Percentiles rank a stretch among this genome's conserved stretches.
phyloP scores from a whole-genome alignment of 2,888 invertebrate species.

The Sarcophaga caerulescens region DNA sequence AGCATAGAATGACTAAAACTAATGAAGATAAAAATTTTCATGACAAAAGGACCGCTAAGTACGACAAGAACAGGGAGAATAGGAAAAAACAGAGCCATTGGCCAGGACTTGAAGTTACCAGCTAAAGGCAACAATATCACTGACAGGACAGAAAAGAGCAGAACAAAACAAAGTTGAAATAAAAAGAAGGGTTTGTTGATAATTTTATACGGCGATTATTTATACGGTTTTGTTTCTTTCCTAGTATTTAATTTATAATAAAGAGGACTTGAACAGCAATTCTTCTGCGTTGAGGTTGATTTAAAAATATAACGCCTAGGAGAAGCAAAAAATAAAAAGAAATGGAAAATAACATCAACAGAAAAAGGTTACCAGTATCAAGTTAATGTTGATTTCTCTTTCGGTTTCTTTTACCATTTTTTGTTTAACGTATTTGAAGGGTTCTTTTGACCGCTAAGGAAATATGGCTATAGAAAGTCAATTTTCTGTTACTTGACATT shows the following conservation, averaged over 20 bases:
- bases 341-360: too few species aligned
- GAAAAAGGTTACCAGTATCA: slow-evolving; percentile 47
- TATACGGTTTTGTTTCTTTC: not conserved
- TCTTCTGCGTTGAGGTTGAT: not conserved
- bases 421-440: slow-evolving; percentile 12
- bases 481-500: slow-evolving; percentile 46
- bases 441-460: not conserved
- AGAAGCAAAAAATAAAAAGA: not conserved
- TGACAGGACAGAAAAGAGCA: not conserved
- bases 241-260: not conserved
- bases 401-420: too few species aligned
- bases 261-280: not conserved
- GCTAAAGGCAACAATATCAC: slow-evolving; percentile 28
- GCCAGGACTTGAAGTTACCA: slow-evolving; percentile 34
- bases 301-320: not conserved
- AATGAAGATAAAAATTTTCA: slow-evolving; percentile 79
- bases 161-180: not conserved
- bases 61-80: not conserved
- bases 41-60: slow-evolving; percentile 72
- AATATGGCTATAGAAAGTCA: slow-evolving; percentile 24
- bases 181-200: slow-evolving; percentile 11
- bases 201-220: not conserved
- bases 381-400: slow-evolving; percentile 18
- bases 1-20: slow-evolving; percentile 70
- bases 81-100: not conserved